phyloP scores from a whole-genome alignment of 2,113 vertebrate genomes.

The Corydoras sp. region DNA sequence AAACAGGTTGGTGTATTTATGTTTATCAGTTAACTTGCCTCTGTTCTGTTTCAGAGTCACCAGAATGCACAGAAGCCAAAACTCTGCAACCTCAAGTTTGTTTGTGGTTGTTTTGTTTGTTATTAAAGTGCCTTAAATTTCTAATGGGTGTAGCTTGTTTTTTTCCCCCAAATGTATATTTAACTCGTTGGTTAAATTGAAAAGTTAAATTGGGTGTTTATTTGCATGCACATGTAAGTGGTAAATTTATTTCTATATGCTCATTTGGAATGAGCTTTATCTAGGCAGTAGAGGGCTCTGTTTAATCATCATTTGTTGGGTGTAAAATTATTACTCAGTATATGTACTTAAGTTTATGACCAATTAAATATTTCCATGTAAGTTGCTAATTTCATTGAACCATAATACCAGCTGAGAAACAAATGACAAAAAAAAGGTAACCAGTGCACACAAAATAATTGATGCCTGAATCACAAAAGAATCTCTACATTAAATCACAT shows the following conservation, averaged over 20 bases:
- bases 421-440: too few species aligned
- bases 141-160: constrained; percentile 29
- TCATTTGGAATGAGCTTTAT: neutral
- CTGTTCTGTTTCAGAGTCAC: constrained; percentile 34
- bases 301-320: constrained; percentile 5
- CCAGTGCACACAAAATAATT: too few species aligned
- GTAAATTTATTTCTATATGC: too few species aligned
- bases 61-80: constrained; percentile 2
- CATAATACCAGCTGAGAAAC: too few species aligned
- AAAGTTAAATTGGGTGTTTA: neutral
- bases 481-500: too few species aligned
- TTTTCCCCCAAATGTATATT: neutral
- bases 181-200: neutral
- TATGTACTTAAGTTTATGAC: too few species aligned
- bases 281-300: constrained; percentile 40
- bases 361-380: too few species aligned
- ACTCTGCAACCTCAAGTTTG: neutral
- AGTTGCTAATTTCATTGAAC: too few species aligned
- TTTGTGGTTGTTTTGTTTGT: constrained; percentile 7
- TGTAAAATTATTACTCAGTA: too few species aligned
- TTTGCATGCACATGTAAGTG: neutral
- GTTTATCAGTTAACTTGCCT: constrained; percentile 20
- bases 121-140: constrained; percentile 31
- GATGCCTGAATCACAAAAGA: too few species aligned
- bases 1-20: neutral